Percentiles rank a stretch among this genome's conserved stretches.
Conservation (phyloP, 2,113 vertebrate species). For the Lepus americanus region DNA sequence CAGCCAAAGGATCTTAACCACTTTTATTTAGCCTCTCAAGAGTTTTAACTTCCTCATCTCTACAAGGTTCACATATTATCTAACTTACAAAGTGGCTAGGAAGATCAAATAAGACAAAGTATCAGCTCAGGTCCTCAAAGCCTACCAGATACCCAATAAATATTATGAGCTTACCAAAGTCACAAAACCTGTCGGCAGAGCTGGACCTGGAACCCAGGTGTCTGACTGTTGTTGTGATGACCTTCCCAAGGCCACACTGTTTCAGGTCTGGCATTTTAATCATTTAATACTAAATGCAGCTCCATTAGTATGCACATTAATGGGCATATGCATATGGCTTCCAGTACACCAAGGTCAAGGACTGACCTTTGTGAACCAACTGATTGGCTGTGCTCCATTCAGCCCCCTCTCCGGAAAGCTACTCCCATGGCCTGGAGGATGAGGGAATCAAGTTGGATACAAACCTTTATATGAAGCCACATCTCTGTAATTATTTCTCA, state of each 20-base stretch:
- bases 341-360: conserved; percentile 22
- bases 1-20: not conserved
- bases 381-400: conserved; percentile 49
- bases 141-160: conserved; percentile 7
- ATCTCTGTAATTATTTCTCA: conserved; percentile 45
- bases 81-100: not conserved
- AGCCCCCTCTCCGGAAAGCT: not conserved
- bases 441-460: not conserved
- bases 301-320: not conserved
- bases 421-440: not conserved
- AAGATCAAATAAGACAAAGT: conserved; percentile 3
- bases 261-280: not conserved
- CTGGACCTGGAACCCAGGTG: not conserved
- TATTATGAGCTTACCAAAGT: not conserved
- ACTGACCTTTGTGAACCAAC: not conserved
- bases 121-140: not conserved
- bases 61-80: not conserved
- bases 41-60: conserved; percentile 8
- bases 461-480: not conserved
- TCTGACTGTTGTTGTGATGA: not conserved
- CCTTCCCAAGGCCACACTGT: not conserved
- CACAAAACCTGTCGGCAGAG: not conserved
- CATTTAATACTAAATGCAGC: not conserved
- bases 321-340: not conserved
- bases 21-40: conserved; percentile 12